Base-by-base conservation (phyloP, 2,888 invertebrate species). In the Drosophila pseudotalamancana region DNA sequence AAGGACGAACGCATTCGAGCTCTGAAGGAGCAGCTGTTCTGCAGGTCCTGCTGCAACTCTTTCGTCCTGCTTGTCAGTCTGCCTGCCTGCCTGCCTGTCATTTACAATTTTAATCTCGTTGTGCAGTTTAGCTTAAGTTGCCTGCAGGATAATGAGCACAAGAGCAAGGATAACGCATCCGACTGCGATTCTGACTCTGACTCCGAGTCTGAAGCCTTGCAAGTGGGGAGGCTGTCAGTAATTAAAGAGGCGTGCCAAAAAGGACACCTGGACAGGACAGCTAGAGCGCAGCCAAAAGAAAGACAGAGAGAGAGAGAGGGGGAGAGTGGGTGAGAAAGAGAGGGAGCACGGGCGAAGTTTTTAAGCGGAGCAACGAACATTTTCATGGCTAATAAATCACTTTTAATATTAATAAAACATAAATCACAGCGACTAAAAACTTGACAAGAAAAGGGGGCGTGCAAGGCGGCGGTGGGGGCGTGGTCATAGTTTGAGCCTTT, bases 391-490 rank as follows among this genome's bases (percentile, higher is more conserved):
- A 89, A 89, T 89, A 89, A 89, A 89, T 89, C 89, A 89, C 84
- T 89, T 87, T 87, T 84, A 77, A 87, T 88, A 89, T 89, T 89
- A 89, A 89, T 88, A 88, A 89, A 86, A 86, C 87, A 89, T 89
- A 89, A 89, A 89, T 89, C 89, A 89, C 72, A 55, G 63, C 64
- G 72, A 69, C 77, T 71, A 71, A 77, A 76, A 79, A 78, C 72
- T 67, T 72, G 68, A 63, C 67, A 55, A 42, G 59, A 62, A 53
- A 18, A 31, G 21, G 3, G 14, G 11, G 18, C 23, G 9, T 25
- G 14, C 14, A 21, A 5, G 4, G 9, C 0, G 42, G 14, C 0
- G 18, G 32, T 3, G 12, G 48, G 12, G 32, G 49, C 19, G 54
- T 19, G 51, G n/a, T 25, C 43, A 59, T 65, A 61, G 61, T 53